These are phyloP conservation scores for Phaenicophaeus curvirostris DNA, from an alignment of 2,797 vertebrate species.

Conservation along the genomic window DNA sequence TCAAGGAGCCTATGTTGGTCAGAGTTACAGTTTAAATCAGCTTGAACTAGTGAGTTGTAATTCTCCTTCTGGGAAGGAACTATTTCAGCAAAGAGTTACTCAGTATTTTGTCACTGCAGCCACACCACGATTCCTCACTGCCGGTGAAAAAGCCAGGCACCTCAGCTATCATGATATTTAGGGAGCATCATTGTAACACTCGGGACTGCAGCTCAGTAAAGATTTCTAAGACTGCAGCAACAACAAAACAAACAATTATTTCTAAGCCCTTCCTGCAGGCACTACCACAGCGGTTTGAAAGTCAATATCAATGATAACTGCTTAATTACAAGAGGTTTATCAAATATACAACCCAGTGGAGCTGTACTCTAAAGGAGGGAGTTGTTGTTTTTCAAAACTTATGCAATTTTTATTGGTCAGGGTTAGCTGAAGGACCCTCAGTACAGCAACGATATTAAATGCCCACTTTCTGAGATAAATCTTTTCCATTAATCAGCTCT, in stretches of 20 bases:
- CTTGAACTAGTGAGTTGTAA: neutral
- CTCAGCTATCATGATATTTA: neutral
- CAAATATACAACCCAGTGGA: neutral
- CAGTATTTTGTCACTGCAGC: neutral
- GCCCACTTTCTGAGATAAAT: neutral
- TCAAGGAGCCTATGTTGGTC: neutral
- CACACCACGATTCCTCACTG: fast-evolving
- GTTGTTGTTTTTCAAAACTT: neutral
- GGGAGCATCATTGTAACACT: neutral
- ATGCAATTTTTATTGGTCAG: neutral
- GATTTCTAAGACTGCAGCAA: neutral
- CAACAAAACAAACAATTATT: neutral
- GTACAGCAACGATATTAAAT: neutral
- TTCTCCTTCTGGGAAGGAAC: neutral
- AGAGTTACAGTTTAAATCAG: neutral
- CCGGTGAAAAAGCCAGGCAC: neutral
- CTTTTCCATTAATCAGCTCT: neutral
- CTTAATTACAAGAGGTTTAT: neutral
- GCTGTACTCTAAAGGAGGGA: neutral
- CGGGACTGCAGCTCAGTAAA: neutral
- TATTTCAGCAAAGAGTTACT: neutral
- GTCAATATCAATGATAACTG: neutral
- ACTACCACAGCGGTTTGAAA: neutral
- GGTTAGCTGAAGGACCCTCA: neutral
- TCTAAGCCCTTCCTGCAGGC: neutral